A percentile compares a stretch with the other conserved stretches of the same genome.
phyloP scores from a whole-genome alignment of 2,797 vertebrate genomes.

The Gallinago nigripennis region DNA sequence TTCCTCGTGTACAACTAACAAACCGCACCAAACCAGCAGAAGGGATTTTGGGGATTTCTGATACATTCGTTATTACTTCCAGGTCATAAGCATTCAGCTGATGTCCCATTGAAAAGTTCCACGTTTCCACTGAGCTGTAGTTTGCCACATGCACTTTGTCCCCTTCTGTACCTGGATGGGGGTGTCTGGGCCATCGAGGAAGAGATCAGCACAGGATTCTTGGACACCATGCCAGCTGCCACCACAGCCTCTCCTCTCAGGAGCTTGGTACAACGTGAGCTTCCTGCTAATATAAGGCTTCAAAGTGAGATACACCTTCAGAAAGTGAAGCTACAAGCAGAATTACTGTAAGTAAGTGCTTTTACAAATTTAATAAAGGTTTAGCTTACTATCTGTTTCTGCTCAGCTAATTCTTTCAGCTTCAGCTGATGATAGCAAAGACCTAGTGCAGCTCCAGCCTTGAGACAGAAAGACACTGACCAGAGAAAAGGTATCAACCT shows the following conservation, averaged over 20 bases:
- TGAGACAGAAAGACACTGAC: background rate
- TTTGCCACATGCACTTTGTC: background rate
- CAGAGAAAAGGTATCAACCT: background rate
- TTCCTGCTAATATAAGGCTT: background rate
- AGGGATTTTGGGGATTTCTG: background rate
- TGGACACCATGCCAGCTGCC: rapidly evolving
- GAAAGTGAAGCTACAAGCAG: background rate
- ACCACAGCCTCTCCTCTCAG: background rate
- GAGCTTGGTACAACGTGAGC: background rate
- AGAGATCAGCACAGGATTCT: background rate
- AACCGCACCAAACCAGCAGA: background rate
- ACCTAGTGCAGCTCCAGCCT: background rate
- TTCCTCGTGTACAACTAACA: background rate
- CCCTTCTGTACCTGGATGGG: background rate
- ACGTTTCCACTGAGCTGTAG: background rate
- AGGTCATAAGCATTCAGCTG: background rate
- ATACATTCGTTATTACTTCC: background rate
- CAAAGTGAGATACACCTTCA: background rate
- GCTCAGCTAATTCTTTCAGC: background rate
- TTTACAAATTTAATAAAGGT: background rate
- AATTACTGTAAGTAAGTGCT: background rate
- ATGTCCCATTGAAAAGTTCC: background rate
- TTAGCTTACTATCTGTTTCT: background rate
- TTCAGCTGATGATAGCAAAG: background rate
- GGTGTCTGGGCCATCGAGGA: background rate